Percentiles rank a stretch among this genome's conserved stretches.
Conservation (phyloP, 2,888 invertebrate genomes). For the Idaea aversata region DNA sequence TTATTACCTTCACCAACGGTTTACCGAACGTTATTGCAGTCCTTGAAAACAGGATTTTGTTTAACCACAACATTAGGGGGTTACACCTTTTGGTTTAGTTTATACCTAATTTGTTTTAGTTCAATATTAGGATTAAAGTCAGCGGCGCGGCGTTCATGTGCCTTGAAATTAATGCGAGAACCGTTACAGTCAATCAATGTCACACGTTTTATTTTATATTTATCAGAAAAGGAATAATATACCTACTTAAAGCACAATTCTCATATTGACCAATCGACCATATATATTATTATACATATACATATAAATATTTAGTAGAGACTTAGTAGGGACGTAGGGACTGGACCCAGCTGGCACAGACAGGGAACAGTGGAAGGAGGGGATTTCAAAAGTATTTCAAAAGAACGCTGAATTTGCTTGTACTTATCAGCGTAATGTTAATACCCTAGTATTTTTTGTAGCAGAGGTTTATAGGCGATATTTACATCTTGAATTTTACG, state of each 20-base stretch:
- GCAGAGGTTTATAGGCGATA: background rate
- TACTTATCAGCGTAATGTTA: background rate
- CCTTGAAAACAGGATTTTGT: conserved; percentile 70
- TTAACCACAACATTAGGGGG: conserved; percentile 31
- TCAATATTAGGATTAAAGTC: background rate
- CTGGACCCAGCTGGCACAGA: too few relatives aligned
- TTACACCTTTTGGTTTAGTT: conserved; percentile 16
- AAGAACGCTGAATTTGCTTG: too few relatives aligned
- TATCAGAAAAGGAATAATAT: conserved; percentile 26
- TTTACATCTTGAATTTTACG: background rate
- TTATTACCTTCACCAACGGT: conserved; percentile 72
- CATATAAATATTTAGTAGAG: too few relatives aligned
- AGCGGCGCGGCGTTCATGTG: background rate
- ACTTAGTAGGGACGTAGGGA: too few relatives aligned
- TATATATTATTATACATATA: conserved; percentile 10
- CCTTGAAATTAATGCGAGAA: conserved; percentile 18
- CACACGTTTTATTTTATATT: conserved; percentile 28
- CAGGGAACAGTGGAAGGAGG: too few relatives aligned
- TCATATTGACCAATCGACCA: conserved; percentile 16
- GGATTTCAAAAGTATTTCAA: too few relatives aligned
- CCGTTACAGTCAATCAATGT: conserved; percentile 28
- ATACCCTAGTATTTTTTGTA: background rate
- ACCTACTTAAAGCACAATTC: conserved; percentile 26
- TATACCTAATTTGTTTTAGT: conserved; percentile 6
- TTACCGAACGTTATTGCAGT: conserved; percentile 67